Percentiles rank a stretch among this genome's conserved stretches.
phyloP scores from a whole-genome alignment of 1,140 invertebrate genomes.

The Halictus rubicundus region DNA sequence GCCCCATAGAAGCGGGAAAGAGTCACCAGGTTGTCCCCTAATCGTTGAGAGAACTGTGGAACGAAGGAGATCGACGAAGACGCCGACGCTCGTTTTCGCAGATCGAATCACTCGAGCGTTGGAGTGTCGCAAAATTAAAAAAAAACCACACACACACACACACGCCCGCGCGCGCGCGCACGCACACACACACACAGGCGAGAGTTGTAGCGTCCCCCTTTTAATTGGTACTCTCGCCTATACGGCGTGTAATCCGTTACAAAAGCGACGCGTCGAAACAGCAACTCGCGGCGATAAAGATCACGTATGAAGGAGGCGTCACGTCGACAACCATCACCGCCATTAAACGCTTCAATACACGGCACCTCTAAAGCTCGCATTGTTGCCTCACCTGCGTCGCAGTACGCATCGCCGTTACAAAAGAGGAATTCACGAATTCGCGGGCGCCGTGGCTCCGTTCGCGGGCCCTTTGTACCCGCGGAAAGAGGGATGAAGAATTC shows the following conservation, averaged over 20 bases:
- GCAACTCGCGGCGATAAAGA: slow-evolving; percentile 58
- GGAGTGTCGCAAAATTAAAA: slow-evolving; percentile 46
- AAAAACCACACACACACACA: too few species aligned
- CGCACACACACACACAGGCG: slow-evolving; percentile 5
- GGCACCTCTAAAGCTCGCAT: slow-evolving; percentile 42
- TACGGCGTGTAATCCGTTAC: slow-evolving; percentile 43
- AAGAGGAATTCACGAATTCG: slow-evolving; percentile 37
- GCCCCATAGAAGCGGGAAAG: too few species aligned
- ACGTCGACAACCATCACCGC: slow-evolving; percentile 52
- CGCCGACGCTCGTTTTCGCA: not conserved
- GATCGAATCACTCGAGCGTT: slow-evolving; percentile 23
- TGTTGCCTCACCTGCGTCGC: slow-evolving; percentile 18
- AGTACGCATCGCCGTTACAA: not conserved
- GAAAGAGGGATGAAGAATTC: not conserved
- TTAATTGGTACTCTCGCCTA: slow-evolving; percentile 61
- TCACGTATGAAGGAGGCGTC: slow-evolving; percentile 57
- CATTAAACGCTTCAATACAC: slow-evolving; percentile 61
- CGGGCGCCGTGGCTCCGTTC: not conserved
- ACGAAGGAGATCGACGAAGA: not conserved
- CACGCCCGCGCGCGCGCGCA: not conserved
- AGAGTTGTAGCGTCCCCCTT: slow-evolving; percentile 39
- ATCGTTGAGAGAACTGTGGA: not conserved
- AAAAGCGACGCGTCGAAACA: slow-evolving; percentile 63
- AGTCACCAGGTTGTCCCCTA: too few species aligned
- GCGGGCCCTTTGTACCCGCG: not conserved